These are phyloP conservation scores for Hyperopisus bebe DNA, from an alignment of 2,113 vertebrate genomes.

Conservation along the genomic window DNA sequence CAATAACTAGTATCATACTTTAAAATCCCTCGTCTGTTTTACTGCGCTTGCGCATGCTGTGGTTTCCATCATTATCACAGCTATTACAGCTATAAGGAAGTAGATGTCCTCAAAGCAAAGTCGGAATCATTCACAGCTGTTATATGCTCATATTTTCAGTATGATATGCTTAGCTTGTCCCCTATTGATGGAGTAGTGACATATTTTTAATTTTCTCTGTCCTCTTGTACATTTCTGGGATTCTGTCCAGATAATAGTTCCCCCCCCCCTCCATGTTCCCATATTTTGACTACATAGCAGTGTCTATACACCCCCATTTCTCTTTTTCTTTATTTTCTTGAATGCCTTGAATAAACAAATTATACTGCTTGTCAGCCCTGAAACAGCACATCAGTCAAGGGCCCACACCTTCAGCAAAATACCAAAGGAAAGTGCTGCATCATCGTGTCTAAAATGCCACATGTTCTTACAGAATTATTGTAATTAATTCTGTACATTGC, in stretches of 20 bases:
- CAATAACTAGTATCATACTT: background rate
- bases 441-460: background rate
- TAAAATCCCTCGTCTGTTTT: background rate
- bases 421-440: background rate
- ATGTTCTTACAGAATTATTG: background rate
- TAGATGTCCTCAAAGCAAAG: background rate
- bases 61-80: background rate
- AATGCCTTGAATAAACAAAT: background rate
- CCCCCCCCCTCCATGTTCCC: background rate
- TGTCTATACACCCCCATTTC: background rate
- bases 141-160: slow-evolving; percentile 6
- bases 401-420: background rate
- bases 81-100: background rate
- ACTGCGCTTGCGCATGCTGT: background rate
- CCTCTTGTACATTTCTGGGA: background rate
- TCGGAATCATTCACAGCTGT: background rate
- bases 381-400: background rate
- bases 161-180: background rate
- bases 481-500: background rate
- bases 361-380: background rate
- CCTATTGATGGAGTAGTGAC: background rate
- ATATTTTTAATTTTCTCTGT: background rate
- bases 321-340: background rate
- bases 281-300: background rate
- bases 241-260: background rate